These are phyloP conservation scores for Corvus cornix DNA, from an alignment of 2,113 vertebrate species.

Conservation along the genomic window DNA sequence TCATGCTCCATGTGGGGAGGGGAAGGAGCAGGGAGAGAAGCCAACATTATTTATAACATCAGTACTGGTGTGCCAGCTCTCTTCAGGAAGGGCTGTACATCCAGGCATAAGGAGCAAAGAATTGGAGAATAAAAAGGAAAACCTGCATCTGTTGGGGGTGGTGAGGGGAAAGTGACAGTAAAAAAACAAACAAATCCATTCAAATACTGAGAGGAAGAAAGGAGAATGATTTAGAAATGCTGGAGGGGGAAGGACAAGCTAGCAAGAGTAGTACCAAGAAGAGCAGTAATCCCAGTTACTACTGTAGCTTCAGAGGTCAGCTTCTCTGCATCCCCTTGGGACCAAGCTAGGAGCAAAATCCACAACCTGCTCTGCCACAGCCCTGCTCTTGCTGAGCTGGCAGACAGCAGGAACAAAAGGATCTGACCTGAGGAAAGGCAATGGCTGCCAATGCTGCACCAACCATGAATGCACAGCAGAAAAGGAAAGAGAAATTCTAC, in stretches of 20 bases:
- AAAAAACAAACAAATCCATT: neutral
- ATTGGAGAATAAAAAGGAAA: neutral
- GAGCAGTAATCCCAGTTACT: neutral
- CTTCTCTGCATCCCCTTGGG: neutral
- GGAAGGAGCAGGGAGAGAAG: neutral
- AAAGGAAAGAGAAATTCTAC: neutral
- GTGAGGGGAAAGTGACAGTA: neutral
- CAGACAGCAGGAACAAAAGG: neutral
- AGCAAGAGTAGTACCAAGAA: neutral
- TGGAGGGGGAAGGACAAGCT: neutral
- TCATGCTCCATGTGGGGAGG: neutral
- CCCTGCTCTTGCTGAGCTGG: neutral
- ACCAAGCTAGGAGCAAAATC: neutral
- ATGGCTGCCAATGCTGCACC: neutral
- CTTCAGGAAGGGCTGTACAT: constrained; percentile 31
- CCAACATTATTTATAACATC: constrained; percentile 26
- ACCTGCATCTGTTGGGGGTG: neutral
- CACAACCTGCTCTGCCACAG: neutral
- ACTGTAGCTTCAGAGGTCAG: neutral
- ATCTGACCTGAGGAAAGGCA: neutral
- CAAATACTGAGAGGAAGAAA: neutral
- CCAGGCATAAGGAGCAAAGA: neutral
- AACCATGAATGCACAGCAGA: neutral
- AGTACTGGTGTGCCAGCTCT: constrained; percentile 17
- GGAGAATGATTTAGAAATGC: neutral